phyloP scores from a whole-genome alignment of 2,113 vertebrate species.

The Canis aureus region DNA sequence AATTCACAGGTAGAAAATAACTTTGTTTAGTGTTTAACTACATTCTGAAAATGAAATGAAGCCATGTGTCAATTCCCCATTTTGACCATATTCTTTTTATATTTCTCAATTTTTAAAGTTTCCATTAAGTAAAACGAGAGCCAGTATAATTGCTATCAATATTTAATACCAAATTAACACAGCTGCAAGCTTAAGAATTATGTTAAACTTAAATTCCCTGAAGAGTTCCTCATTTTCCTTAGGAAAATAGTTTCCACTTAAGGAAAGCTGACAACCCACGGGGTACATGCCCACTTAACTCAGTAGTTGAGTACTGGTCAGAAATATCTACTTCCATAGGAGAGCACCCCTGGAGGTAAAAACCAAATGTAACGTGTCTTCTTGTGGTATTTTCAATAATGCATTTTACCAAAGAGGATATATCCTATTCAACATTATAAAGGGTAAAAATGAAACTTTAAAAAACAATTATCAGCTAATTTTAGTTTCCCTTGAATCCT shows the following conservation, averaged over 20 bases:
- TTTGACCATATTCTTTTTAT: neutral
- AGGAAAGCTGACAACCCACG: neutral
- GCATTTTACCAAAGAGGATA: neutral
- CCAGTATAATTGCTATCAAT: neutral
- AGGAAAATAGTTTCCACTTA: neutral
- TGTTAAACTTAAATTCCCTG: neutral
- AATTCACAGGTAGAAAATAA: neutral
- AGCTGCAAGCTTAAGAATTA: neutral
- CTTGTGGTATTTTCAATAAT: neutral
- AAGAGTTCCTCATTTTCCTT: neutral
- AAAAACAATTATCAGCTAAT: neutral
- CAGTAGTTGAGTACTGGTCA: neutral
- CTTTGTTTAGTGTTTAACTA: neutral
- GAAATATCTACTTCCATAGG: neutral
- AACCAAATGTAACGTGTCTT: neutral
- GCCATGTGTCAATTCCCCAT: neutral
- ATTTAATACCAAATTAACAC: neutral
- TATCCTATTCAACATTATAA: neutral
- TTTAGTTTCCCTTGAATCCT: neutral
- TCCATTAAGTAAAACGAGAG: neutral
- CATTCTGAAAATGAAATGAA: conserved; percentile 25
- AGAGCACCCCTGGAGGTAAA: neutral
- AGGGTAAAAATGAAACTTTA: neutral
- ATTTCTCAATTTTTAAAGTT: neutral
- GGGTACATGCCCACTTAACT: neutral